Percentiles rank a stretch among this genome's conserved stretches.
Evolutionary conservation across 2,797 vertebrate species (phyloP).

Genomic region (Lophius americanus): DNA sequence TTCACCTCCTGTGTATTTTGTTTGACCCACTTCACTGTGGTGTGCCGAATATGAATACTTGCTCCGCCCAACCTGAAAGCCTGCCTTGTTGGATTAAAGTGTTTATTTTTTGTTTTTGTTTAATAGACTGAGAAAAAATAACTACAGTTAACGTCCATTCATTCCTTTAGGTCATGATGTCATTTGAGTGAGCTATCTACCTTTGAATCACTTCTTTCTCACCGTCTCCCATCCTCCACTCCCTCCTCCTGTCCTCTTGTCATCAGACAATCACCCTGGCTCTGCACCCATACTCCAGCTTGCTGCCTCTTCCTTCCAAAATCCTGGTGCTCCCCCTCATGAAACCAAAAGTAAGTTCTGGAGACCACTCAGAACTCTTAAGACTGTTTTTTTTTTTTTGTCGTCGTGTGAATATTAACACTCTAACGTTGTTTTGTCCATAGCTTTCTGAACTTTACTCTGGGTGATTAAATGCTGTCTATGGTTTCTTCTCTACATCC

Average conservation of each 20-base stretch:
- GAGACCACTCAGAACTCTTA: background rate
- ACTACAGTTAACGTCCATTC: conserved; percentile 4
- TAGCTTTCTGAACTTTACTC: background rate
- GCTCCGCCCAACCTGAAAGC: conserved; percentile 44
- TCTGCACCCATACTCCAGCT: conserved; percentile 87
- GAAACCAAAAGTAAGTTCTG: conserved; percentile 87
- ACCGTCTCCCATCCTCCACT: conserved; percentile 40
- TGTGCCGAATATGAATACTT: conserved; percentile 52
- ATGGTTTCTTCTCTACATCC: background rate
- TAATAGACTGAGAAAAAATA: conserved; percentile 4
- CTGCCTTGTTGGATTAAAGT: conserved; percentile 44
- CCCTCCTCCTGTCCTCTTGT: conserved; percentile 47
- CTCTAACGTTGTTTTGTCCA: background rate
- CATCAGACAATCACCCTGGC: conserved; percentile 86
- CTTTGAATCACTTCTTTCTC: conserved; percentile 64
- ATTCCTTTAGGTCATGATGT: conserved; percentile 43
- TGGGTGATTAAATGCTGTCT: background rate
- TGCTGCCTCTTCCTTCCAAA: conserved; percentile 85
- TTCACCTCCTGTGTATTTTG: conserved; percentile 24
- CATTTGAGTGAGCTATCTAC: conserved; percentile 50
- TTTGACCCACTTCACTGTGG: conserved; percentile 33
- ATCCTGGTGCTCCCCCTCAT: conserved; percentile 80
- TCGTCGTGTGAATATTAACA: background rate
- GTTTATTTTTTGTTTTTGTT: background rate
- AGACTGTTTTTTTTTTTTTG: too few relatives aligned